phyloP scores from a whole-genome alignment of 2,113 vertebrate species.

The Cichladusa arquata region DNA sequence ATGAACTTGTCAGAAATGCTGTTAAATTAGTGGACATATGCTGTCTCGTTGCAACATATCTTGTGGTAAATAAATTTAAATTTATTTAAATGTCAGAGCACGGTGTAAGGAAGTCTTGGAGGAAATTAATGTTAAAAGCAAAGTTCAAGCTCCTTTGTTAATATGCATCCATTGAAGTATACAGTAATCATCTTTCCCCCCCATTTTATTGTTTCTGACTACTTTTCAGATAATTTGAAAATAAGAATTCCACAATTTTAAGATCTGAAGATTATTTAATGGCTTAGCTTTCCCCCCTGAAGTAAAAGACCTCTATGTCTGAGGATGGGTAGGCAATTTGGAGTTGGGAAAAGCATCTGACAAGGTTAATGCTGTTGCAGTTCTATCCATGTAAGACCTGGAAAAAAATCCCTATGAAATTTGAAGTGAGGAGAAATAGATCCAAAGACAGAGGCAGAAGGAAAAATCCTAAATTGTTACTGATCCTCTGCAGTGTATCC shows the following conservation, averaged over 20 bases:
- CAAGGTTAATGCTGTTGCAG: not conserved
- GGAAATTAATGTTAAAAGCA: not conserved
- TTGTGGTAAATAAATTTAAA: slow-evolving; percentile 34
- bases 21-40: slow-evolving; percentile 13
- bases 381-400: not conserved
- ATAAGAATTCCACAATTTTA: not conserved
- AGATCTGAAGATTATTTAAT: not conserved
- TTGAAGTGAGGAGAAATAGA: not conserved
- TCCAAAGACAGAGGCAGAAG: not conserved
- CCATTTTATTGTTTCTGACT: not conserved
- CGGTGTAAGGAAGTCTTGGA: not conserved
- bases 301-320: not conserved
- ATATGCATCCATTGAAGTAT: not conserved
- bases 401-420: not conserved
- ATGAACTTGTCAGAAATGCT: not conserved
- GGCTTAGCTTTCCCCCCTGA: not conserved
- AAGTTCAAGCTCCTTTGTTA: not conserved
- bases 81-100: not conserved
- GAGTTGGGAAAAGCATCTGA: not conserved
- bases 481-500: fast-evolving
- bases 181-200: not conserved
- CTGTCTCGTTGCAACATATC: not conserved
- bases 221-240: not conserved
- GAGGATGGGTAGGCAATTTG: not conserved
- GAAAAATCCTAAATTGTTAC: not conserved